Evolutionary conservation across 2,797 vertebrate species (phyloP).

Genomic region (Garrulus glandarius): DNA sequence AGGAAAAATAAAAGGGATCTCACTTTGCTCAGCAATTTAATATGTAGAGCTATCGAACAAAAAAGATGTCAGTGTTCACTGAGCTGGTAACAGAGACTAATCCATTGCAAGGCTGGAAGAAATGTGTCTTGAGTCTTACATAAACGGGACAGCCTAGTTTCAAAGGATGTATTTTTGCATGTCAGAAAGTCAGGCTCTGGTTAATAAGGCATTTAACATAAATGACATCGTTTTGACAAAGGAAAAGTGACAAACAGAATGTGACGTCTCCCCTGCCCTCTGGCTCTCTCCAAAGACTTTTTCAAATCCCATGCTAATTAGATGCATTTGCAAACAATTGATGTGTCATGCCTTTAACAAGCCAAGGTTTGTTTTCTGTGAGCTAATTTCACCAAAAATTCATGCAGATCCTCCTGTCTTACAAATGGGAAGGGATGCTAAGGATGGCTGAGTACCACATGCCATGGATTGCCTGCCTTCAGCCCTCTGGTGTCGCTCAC

Average conservation of each 20-base stretch:
- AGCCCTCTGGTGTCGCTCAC: not conserved
- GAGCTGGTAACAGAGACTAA: slow-evolving; percentile 16
- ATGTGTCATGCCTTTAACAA: not conserved
- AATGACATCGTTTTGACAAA: not conserved
- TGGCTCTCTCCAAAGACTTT: not conserved
- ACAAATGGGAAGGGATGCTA: not conserved
- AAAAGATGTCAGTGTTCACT: not conserved
- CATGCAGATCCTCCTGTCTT: not conserved
- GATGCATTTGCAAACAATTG: not conserved
- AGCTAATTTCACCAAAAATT: not conserved
- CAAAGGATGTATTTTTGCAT: not conserved
- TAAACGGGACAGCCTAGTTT: not conserved
- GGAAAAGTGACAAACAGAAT: not conserved
- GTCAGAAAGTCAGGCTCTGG: slow-evolving; percentile 3
- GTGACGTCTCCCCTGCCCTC: not conserved
- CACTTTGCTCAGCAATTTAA: not conserved
- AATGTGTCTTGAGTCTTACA: not conserved
- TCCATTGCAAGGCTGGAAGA: slow-evolving; percentile 1
- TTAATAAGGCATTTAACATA: not conserved
- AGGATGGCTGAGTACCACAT: not conserved
- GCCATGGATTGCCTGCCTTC: not conserved
- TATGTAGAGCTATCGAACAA: not conserved
- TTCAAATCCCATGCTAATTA: not conserved
- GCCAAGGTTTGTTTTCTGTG: not conserved
- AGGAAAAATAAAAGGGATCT: not conserved